These are phyloP conservation scores for Diadromus collaris DNA, from an alignment of 2,888 invertebrate genomes.

Conservation along the genomic window DNA sequence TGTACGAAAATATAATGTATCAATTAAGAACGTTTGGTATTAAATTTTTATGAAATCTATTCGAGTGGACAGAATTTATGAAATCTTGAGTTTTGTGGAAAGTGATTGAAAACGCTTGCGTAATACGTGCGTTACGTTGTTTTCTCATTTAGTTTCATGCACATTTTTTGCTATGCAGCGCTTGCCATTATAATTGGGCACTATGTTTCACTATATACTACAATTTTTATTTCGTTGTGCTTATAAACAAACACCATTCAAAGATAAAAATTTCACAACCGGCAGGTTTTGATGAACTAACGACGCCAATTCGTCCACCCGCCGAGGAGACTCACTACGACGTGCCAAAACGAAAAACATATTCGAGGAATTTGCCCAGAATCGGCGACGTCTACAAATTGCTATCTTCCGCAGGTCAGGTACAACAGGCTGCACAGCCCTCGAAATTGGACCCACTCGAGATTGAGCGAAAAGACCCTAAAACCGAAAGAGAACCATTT, in stretches of 20 bases:
- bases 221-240: no score
- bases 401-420: slow-evolving; percentile 5
- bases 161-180: neutral
- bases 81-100: no score
- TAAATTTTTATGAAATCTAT: no score
- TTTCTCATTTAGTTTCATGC: no score
- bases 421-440: neutral
- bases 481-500: slow-evolving; percentile 1
- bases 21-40: no score
- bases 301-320: slow-evolving; percentile 14
- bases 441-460: neutral
- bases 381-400: neutral
- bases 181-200: no score
- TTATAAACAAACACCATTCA: neutral
- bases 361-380: slow-evolving; percentile 24
- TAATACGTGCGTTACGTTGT: neutral
- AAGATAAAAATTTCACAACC: neutral
- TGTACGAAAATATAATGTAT: no score
- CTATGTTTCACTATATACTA: no score
- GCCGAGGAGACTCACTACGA: slow-evolving; percentile 56
- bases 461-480: neutral
- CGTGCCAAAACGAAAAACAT: slow-evolving; percentile 51
- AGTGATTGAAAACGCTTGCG: no score
- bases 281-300: neutral
- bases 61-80: no score